Evolutionary conservation across 2,797 vertebrate genomes (phyloP).

Genomic region (Simalia tracyae): DNA sequence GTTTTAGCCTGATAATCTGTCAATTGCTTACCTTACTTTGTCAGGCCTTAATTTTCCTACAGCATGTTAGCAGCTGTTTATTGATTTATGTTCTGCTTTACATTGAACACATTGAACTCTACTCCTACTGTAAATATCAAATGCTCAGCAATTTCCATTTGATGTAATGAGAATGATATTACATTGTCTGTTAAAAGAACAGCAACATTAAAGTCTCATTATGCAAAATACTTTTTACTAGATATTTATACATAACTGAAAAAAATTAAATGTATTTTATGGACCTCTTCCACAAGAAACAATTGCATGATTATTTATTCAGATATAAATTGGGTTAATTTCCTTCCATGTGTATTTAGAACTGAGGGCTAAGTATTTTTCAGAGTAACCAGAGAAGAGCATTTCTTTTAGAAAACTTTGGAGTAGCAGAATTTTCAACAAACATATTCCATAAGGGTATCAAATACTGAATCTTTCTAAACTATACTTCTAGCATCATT

Average conservation of each 20-base stretch:
- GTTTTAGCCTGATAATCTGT: constrained; percentile 55
- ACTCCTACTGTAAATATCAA: constrained; percentile 34
- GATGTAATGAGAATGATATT: background rate
- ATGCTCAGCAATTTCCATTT: constrained; percentile 33
- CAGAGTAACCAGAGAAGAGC: background rate
- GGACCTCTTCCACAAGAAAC: constrained; percentile 34
- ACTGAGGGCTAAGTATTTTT: constrained; percentile 7
- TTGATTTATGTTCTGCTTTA: constrained; percentile 50
- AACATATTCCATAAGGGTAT: constrained; percentile 38
- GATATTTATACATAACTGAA: background rate
- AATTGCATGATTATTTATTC: background rate
- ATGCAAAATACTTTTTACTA: background rate
- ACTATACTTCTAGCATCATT: constrained; percentile 38
- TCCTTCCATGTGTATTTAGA: background rate
- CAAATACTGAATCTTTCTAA: constrained; percentile 26
- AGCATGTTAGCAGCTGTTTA: constrained; percentile 48
- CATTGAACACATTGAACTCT: constrained; percentile 36
- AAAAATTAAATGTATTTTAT: constrained; percentile 37
- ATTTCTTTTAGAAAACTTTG: constrained; percentile 30
- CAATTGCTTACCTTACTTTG: constrained; percentile 36
- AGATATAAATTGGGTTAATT: background rate
- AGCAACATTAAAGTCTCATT: constrained; percentile 16
- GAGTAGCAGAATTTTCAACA: constrained; percentile 20
- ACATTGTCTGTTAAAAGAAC: constrained; percentile 16
- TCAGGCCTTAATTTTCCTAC: constrained; percentile 56